Evolutionary conservation across 2,797 vertebrate species (phyloP).

Genomic region (Crenuchus spilurus): DNA sequence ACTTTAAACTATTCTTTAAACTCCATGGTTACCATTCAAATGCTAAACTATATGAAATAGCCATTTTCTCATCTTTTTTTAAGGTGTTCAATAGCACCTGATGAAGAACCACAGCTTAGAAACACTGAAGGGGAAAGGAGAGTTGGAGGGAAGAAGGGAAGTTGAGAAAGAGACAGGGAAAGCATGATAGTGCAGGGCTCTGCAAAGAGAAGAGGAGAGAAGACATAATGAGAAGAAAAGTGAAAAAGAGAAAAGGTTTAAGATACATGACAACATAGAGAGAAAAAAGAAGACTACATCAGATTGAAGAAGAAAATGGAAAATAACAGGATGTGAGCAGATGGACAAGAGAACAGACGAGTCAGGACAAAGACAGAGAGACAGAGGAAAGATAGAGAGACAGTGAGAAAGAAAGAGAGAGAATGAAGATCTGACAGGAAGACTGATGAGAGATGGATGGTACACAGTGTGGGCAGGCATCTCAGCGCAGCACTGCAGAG

Average conservation of each 20-base stretch:
- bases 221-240: constrained; percentile 41
- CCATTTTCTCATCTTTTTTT: constrained; percentile 46
- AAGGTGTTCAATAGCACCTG: constrained; percentile 52
- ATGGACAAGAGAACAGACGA: constrained; percentile 49
- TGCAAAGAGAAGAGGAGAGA: constrained; percentile 44
- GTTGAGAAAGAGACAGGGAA: constrained; percentile 69
- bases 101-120: constrained; percentile 57
- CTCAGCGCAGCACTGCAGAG: constrained; percentile 78
- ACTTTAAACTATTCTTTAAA: constrained; percentile 34
- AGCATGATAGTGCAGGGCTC: constrained; percentile 36
- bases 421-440: constrained; percentile 25
- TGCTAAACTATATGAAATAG: constrained; percentile 43
- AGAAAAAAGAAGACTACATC: not conserved
- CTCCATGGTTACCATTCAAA: constrained; percentile 18
- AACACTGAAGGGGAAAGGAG: constrained; percentile 41
- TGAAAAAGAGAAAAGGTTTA: not conserved
- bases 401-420: constrained; percentile 17
- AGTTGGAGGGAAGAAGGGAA: constrained; percentile 67
- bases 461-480: constrained; percentile 77
- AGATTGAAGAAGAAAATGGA: constrained; percentile 6
- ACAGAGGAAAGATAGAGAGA: constrained; percentile 26
- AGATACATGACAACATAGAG: too few species aligned
- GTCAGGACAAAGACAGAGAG: constrained; percentile 59
- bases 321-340: constrained; percentile 19
- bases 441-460: constrained; percentile 57